A percentile compares a stretch with the other conserved stretches of the same genome.
Conservation (phyloP, 2,888 invertebrate genomes). For the Antheraea yamamai region DNA sequence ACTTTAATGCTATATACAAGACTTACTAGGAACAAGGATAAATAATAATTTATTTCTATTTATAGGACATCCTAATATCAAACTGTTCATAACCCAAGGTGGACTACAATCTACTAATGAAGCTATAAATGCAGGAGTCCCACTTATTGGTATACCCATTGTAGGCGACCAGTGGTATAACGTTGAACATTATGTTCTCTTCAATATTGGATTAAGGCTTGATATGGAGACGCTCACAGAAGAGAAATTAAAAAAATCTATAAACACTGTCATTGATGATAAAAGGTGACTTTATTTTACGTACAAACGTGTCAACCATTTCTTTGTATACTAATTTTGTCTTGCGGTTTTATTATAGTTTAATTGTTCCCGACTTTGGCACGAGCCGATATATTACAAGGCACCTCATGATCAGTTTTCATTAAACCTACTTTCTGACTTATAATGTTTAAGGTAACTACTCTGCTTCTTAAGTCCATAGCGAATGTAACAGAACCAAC, state of each 20-base stretch:
- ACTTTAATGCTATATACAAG: background rate
- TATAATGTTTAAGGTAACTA: too few species aligned
- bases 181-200: constrained; percentile 41
- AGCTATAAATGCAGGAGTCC: constrained; percentile 57
- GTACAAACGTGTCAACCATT: background rate
- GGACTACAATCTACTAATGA: constrained; percentile 68
- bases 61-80: constrained; percentile 52
- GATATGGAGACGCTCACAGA: constrained; percentile 39
- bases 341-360: background rate
- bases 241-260: constrained; percentile 37
- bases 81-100: constrained; percentile 68
- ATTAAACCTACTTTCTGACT: too few species aligned
- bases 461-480: too few species aligned
- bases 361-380: too few species aligned
- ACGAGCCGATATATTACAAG: too few species aligned
- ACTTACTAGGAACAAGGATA: background rate
- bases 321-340: background rate
- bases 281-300: constrained; percentile 31
- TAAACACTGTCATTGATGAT: constrained; percentile 38
- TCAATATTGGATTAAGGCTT: constrained; percentile 39
- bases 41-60: constrained; percentile 17
- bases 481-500: too few species aligned
- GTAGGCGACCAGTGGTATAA: constrained; percentile 62
- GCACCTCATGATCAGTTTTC: too few species aligned
- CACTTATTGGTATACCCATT: constrained; percentile 60